phyloP scores from a whole-genome alignment of 2,113 vertebrate genomes.

The Orycteropus afer region DNA sequence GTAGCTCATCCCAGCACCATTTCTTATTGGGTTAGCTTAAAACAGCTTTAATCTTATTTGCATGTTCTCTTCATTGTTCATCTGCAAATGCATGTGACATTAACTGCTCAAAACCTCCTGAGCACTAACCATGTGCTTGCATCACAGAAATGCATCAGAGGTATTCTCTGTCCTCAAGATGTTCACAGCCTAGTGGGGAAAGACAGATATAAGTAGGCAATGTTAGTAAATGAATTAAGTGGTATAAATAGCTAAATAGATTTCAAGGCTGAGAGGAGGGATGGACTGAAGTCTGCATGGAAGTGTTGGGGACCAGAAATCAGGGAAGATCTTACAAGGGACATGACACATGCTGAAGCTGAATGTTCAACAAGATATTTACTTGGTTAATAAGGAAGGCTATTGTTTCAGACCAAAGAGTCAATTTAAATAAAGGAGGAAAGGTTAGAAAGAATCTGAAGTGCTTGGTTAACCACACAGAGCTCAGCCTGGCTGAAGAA shows the following conservation, averaged over 20 bases:
- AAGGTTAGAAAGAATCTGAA: background rate
- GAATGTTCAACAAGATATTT: background rate
- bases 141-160: background rate
- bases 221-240: background rate
- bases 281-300: background rate
- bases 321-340: background rate
- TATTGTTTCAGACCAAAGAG: background rate
- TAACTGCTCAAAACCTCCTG: background rate
- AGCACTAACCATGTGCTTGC: background rate
- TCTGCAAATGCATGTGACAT: background rate
- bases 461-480: accelerated
- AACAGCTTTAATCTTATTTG: background rate
- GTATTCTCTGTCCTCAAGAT: background rate
- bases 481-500: background rate
- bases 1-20: background rate
- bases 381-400: background rate
- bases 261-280: background rate
- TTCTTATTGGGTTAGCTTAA: background rate
- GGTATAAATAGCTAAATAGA: background rate
- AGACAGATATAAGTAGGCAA: too few species aligned
- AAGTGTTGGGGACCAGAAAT: background rate
- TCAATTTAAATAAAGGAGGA: background rate
- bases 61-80: background rate
- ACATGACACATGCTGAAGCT: accelerated
- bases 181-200: background rate